Evolutionary conservation across 2,113 vertebrate species (phyloP), one percentile per base, ranked within the genome.

Genomic region (Monopterus albus): DNA sequence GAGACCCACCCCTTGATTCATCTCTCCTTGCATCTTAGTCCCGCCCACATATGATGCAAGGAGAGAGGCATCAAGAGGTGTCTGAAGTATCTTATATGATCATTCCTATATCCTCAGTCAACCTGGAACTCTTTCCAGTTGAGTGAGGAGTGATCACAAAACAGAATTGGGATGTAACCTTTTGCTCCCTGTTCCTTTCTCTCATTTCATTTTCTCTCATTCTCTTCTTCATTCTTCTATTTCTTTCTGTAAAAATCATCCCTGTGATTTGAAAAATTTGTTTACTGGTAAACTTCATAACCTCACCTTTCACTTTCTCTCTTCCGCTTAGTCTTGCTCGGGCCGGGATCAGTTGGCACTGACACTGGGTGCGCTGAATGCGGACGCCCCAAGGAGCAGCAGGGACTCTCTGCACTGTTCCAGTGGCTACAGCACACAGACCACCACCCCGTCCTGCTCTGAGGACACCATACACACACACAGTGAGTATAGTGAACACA

Each of bases 381-480:
- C 90, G 0, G 92, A 94, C 7, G 86, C 89, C 6, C 87, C 85
- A 2, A 88, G 91, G 40, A 91, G 88, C 87, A 95, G 94, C 84
- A 86, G 91, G 21, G 94, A 95, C 76, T 95, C 94, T 7, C 90
- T 95, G 61, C 94, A 95, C 81, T 95, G 94, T 49, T 95, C 94
- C 59, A 94, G 93, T 0, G 94, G 94, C 21, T 95, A 95, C 90
- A 95, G 94, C 91, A 95, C 94, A 3, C 94, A 95, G 88, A 95
- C 94, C 31, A 95, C 94, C 74, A 95, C 94, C 18, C 94, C 94
- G 2, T 95, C 94, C 77, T 95, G 94, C 87, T 95, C 94, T 0
- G 94, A 95, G 76, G 94, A 95, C 87, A 93, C 94, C 67, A 95
- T 95, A 26, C 93, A 94, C 76, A 91, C 93, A 1, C 94, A 95